Conservation (phyloP, 92 coral and sea anemone genomes). For the Zoanthus sociatus region DNA sequence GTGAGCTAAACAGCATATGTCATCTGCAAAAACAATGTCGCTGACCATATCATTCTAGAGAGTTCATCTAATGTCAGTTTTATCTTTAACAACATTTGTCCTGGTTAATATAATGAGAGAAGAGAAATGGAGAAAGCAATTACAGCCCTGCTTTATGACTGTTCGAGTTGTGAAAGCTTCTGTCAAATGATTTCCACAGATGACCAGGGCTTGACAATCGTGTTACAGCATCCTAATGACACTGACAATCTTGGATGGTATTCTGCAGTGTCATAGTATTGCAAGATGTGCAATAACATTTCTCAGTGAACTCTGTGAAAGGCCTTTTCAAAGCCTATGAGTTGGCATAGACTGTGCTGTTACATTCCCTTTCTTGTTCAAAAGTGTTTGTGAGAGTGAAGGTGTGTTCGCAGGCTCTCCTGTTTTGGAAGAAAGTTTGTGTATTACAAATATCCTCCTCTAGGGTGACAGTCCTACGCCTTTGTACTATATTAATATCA, state of each 20-base stretch:
- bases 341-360: too few species aligned
- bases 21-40: constrained; percentile 4
- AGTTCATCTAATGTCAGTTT: not conserved
- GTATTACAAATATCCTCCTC: too few species aligned
- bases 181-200: not conserved
- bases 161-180: not conserved
- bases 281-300: not conserved
- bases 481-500: too few species aligned
- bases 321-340: too few species aligned
- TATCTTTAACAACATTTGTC: not conserved
- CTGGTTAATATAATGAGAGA: not conserved
- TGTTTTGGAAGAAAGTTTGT: too few species aligned
- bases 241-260: constrained; percentile 1
- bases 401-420: too few species aligned
- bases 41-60: not conserved
- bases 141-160: not conserved
- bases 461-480: too few species aligned
- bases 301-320: too few species aligned
- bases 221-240: not conserved
- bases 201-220: not conserved
- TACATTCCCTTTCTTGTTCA: too few species aligned
- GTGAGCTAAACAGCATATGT: not conserved
- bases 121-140: not conserved
- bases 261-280: not conserved
- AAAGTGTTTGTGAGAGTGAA: too few species aligned